These are phyloP conservation scores for Oreohelix idahoensis DNA, from an alignment of 1,140 invertebrate species.

Conservation along the genomic window DNA sequence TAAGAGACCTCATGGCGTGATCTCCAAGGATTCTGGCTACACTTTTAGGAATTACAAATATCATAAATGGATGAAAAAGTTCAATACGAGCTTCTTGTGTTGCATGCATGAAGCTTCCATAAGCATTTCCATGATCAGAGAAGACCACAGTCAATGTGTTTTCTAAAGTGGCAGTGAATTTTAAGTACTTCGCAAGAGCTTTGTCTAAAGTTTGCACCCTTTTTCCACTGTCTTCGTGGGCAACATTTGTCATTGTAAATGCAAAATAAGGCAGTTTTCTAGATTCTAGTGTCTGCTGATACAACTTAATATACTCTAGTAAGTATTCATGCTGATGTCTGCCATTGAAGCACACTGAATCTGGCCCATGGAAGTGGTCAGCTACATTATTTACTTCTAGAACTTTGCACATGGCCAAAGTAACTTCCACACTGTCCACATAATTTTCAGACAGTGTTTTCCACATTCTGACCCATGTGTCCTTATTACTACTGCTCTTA, in stretches of 20 bases:
- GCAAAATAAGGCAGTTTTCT: slow-evolving; percentile 54
- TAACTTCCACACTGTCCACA: slow-evolving; percentile 57
- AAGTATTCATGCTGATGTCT: slow-evolving; percentile 67
- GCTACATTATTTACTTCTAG: slow-evolving; percentile 56
- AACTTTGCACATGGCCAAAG: slow-evolving; percentile 66
- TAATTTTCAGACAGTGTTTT: slow-evolving; percentile 42
- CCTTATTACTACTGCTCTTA: slow-evolving; percentile 43
- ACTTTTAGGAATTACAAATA: slow-evolving; percentile 55
- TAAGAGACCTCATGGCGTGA: slow-evolving; percentile 45
- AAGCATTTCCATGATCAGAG: slow-evolving; percentile 71
- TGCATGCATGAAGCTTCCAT: slow-evolving; percentile 62
- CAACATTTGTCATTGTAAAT: slow-evolving; percentile 61
- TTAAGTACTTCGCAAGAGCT: slow-evolving; percentile 54
- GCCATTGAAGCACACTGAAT: slow-evolving; percentile 67
- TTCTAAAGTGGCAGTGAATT: slow-evolving; percentile 39
- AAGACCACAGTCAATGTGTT: slow-evolving; percentile 68
- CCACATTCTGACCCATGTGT: slow-evolving; percentile 51
- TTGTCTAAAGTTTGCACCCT: slow-evolving; percentile 66
- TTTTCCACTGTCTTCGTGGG: slow-evolving; percentile 66
- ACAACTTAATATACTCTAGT: slow-evolving; percentile 63
- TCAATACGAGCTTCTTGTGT: slow-evolving; percentile 63
- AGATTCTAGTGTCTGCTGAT: slow-evolving; percentile 49
- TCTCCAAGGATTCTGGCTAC: slow-evolving; percentile 47
- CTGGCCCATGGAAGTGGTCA: slow-evolving; percentile 67
- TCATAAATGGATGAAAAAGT: slow-evolving; percentile 67